Conservation (phyloP, 2,113 vertebrate species). For the Phalacrocorax carbo region DNA sequence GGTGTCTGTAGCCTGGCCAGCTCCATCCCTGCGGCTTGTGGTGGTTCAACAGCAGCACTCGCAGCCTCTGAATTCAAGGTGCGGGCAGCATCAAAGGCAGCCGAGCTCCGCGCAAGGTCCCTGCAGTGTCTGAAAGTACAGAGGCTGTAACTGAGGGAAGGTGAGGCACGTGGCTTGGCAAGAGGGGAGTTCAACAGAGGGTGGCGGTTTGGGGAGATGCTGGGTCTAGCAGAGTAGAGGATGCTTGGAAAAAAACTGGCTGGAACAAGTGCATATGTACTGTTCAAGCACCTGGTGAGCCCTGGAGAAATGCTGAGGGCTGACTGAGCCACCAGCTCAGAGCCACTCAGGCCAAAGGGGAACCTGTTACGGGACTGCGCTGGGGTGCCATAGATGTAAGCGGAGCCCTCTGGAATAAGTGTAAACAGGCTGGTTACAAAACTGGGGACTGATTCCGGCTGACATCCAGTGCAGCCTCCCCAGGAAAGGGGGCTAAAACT, state of each 20-base stretch:
- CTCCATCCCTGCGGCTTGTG: neutral
- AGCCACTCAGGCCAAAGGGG: too few relatives aligned
- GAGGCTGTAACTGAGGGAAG: neutral
- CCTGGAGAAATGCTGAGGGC: neutral
- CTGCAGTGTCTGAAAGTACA: fast-evolving
- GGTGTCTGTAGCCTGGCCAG: neutral
- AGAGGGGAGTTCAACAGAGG: neutral
- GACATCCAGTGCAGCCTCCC: neutral
- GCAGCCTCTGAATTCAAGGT: too few relatives aligned
- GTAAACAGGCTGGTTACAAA: too few relatives aligned
- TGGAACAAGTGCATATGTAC: fast-evolving
- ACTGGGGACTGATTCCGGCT: fast-evolving
- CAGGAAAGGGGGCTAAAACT: neutral
- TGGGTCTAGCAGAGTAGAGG: too few relatives aligned
- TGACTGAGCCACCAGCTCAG: neutral
- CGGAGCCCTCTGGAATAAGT: fast-evolving
- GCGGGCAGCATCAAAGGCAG: neutral
- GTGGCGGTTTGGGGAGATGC: neutral
- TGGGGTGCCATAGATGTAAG: neutral
- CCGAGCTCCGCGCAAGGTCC: fast-evolving
- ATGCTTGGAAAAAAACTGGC: too few relatives aligned
- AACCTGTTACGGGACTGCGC: fast-evolving
- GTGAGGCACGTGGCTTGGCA: fast-evolving
- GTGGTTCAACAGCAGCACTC: neutral
- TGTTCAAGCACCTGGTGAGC: neutral